phyloP scores from a whole-genome alignment of 2,888 invertebrate genomes.

The Spicauda simplicius region DNA sequence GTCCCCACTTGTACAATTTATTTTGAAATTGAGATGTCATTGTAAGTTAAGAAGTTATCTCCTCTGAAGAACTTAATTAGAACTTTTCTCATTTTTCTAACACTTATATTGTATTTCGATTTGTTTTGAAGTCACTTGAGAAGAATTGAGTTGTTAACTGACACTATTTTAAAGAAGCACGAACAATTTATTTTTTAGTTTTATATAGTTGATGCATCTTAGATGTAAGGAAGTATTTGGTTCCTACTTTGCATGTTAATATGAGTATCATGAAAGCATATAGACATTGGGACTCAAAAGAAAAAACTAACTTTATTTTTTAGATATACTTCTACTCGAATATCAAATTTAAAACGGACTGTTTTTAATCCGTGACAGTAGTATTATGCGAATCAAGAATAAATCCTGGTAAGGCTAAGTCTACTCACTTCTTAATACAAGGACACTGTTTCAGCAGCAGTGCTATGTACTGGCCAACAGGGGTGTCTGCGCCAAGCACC shows the following conservation, averaged over 20 bases:
- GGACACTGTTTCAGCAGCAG: slow-evolving; percentile 84
- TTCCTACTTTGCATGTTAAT: too few species aligned
- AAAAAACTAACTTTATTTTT: too few species aligned
- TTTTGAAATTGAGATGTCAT: slow-evolving; percentile 5
- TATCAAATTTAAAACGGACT: too few species aligned
- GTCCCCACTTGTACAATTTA: background rate
- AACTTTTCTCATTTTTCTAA: slow-evolving; percentile 9
- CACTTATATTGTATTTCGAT: slow-evolving; percentile 1
- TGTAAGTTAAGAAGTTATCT: slow-evolving; percentile 1
- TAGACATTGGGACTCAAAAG: too few species aligned
- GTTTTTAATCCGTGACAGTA: too few species aligned
- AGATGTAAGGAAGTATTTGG: too few species aligned
- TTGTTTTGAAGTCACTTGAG: background rate
- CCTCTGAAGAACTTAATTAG: slow-evolving; percentile 11
- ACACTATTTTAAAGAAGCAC: background rate
- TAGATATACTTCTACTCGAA: too few species aligned
- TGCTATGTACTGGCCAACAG: slow-evolving; percentile 76
- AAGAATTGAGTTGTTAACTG: background rate
- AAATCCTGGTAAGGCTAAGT: too few species aligned
- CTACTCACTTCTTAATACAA: slow-evolving; percentile 71
- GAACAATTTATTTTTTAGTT: too few species aligned
- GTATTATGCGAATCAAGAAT: too few species aligned
- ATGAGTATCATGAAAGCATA: too few species aligned
- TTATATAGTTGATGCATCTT: too few species aligned
- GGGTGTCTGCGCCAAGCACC: slow-evolving; percentile 81